Evolutionary conservation across 2,888 invertebrate genomes (phyloP), one percentile per base, ranked within the genome.

Genomic region (Leptogaster cylindrica): DNA sequence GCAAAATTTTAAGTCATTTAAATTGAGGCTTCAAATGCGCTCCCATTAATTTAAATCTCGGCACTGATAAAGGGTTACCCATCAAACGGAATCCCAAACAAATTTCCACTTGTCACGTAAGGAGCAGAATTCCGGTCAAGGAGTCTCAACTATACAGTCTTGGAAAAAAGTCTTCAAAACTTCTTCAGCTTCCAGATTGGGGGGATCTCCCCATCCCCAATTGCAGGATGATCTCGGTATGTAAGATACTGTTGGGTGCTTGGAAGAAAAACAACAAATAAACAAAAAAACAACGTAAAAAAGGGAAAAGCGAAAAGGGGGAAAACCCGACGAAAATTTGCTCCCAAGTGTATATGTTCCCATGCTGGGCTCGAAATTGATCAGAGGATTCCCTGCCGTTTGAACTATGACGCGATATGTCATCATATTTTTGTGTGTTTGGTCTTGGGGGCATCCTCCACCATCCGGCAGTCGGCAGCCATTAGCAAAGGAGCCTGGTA

Each of bases 391-490:
- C 80, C 80, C 80, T 80, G 80, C 77, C 76, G 80, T 78, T 80
- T 80, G 79, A 80, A 79, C 80, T 80, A 80, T 80, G 80, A 80
- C 76, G 80, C 80, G 79, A 80, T 79, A 79, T 80, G 80, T 80
- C 79, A 80, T 80, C 79, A 79, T 80, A 80, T 80, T 68, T 70
- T 74, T 73, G 74, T 52, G 65, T 67, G 55, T 67, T 69, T 69
- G 67, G 65, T 46, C 50, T 51, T 36, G 33, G 27, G 18, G 41
- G 52, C 41, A 66, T 64, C 66, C 66, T 63, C 63, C 44, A 66
- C 31, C 61, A 51, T 61, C 55, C 36, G 39, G 20, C 44, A 12
- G 39, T 23, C n/a, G n/a, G n/a, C 39, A 23, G 39, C 20, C 41
- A 61, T 61, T 44, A 27, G 16, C 2, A 27, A 44, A 41, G 61